phyloP scores from a whole-genome alignment of 1,140 invertebrate species.

The Phocides pigmalion region DNA sequence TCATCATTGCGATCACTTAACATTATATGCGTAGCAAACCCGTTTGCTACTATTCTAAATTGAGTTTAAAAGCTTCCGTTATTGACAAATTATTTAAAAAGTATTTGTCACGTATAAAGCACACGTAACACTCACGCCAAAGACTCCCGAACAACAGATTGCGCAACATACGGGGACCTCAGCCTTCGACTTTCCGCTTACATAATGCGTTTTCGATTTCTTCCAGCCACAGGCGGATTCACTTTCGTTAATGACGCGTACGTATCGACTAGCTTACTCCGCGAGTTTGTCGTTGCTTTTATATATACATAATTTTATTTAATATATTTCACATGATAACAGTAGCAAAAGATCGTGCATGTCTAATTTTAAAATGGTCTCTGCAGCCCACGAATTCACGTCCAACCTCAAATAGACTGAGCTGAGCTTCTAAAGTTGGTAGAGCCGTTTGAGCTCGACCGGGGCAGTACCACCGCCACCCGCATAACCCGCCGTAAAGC shows the following conservation, averaged over 20 bases:
- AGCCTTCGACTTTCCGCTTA: slow-evolving; percentile 59
- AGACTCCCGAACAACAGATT: slow-evolving; percentile 41
- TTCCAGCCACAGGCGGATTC: slow-evolving; percentile 52
- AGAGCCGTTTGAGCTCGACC: no score
- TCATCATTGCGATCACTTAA: no score
- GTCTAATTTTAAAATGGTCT: no score
- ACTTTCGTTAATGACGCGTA: slow-evolving; percentile 54
- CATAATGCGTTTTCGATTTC: slow-evolving; percentile 69
- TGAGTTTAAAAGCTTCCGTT: not conserved
- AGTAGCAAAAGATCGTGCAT: not conserved
- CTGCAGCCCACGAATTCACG: no score
- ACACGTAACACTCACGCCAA: slow-evolving; percentile 15
- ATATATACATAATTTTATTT: no score
- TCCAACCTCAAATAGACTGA: no score
- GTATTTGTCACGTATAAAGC: not conserved
- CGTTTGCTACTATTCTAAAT: no score
- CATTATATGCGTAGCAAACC: no score
- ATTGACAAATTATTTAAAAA: not conserved
- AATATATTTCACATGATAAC: no score
- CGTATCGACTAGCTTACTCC: slow-evolving; percentile 11
- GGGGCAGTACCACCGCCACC: no score
- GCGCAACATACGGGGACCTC: slow-evolving; percentile 54
- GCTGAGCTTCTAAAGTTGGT: no score
- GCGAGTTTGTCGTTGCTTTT: slow-evolving; percentile 12
- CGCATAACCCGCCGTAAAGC: no score